Evolutionary conservation across 2,113 vertebrate genomes (phyloP).

Genomic region (Suricata suricatta): DNA sequence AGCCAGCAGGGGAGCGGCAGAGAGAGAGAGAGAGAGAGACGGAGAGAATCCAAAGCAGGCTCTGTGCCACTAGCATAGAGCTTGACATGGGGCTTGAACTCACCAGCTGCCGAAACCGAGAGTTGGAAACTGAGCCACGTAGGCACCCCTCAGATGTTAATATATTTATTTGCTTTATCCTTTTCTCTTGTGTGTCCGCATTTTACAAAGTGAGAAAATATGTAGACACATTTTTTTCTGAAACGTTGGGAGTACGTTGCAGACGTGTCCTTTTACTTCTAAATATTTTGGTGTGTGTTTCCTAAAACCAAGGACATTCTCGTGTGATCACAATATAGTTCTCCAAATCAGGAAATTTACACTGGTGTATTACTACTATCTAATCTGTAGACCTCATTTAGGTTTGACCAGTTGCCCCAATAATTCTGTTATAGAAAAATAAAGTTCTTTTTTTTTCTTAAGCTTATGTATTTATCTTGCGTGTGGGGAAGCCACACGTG

Average conservation of each 20-base stretch:
- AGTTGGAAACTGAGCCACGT: too few species aligned
- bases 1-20: too few species aligned
- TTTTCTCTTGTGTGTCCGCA: background rate
- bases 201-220: constrained; percentile 32
- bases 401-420: background rate
- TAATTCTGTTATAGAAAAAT: background rate
- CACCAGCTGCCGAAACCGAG: too few species aligned
- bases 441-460: background rate
- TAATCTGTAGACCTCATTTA: background rate
- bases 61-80: too few species aligned
- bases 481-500: too few species aligned
- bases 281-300: background rate
- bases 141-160: background rate
- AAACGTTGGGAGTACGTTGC: background rate
- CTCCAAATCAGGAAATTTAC: background rate
- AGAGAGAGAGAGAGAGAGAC: too few species aligned
- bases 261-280: background rate
- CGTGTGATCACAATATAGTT: background rate
- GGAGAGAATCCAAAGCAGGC: too few species aligned
- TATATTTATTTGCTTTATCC: background rate
- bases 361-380: background rate
- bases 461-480: too few species aligned
- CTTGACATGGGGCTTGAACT: too few species aligned
- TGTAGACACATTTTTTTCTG: background rate
- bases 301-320: background rate